Base-by-base conservation (phyloP, 2,113 vertebrate genomes). In the Oreochromis spilurus region DNA sequence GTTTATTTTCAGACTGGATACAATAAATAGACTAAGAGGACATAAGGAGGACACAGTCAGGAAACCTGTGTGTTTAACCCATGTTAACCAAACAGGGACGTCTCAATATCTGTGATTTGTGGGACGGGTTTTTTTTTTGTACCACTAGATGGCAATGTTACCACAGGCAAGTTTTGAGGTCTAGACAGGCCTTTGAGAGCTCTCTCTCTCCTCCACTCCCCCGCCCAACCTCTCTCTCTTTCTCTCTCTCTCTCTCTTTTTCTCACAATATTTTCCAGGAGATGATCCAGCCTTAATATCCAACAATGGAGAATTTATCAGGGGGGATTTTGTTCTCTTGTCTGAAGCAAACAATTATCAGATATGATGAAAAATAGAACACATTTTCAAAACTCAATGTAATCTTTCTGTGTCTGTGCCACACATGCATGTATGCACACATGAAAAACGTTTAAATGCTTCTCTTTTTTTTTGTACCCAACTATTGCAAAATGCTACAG, bases 131-230 rank as follows among this genome's bases (percentile, higher is more conserved):
- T 72, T 72, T 21, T 77, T 72, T 21, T 77, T 9, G 1, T 1
- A 72, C 94, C 95, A 95, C 93, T 91, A 95, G 96, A 94, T 96
- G 95, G 94, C 95, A 94, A 82, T 96, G 91, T 95, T 92, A 81
- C 83, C 91, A 72, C 84, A 91, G 85, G 52, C 24, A 93, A 83
- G 9, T 26, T 54, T 77, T 83, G 10, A 34, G 40, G 19, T 9
- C 54, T 29, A 81, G 52, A 6, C 53, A 50, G 9, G 43, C 1
- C 82, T 62, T 45, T 67, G 54, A 84, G 38, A 26, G 43, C 79
- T 55, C 24, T n/a, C 82, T 58, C 58, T 4, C 48, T 55, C 38
- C 34, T 3, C 34, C 38, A 58, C 48, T 26, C 36, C 5, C 72
- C 40, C 0, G 13, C 67, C 29, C 45, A 10, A 3, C 14, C 6